Evolutionary conservation across 2,888 invertebrate species (phyloP).

Genomic region (Teinopalpus imperialis): DNA sequence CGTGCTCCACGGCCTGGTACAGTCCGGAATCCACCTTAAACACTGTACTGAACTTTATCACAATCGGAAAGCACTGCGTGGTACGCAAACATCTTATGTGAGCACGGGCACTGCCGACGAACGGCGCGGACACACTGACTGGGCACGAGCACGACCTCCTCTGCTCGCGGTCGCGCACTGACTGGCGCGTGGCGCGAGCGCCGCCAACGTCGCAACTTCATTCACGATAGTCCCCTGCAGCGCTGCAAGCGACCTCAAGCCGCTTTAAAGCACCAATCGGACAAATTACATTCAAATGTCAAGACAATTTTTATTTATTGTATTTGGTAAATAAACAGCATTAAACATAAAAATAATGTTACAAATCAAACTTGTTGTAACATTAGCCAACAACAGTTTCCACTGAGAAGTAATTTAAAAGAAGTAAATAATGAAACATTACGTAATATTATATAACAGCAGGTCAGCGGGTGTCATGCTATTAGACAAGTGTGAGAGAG

Average conservation of each 20-base stretch:
- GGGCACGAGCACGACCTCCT: constrained; percentile 50
- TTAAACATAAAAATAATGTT: no score
- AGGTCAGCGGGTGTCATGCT: no score
- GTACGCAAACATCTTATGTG: constrained; percentile 71
- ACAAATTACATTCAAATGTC: constrained; percentile 15
- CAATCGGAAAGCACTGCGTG: constrained; percentile 68
- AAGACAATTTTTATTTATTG: constrained; percentile 4
- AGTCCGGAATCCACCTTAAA: constrained; percentile 78
- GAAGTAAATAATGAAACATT: no score
- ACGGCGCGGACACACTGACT: constrained; percentile 49
- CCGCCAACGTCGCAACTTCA: constrained; percentile 33
- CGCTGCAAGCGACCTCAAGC: constrained; percentile 33
- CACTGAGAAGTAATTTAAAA: no score
- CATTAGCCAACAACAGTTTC: no score
- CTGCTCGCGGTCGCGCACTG: constrained; percentile 67
- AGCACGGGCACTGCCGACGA: constrained; percentile 56
- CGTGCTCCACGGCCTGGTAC: constrained; percentile 78
- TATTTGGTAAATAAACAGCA: no score
- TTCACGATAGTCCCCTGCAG: constrained; percentile 27
- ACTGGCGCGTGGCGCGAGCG: constrained; percentile 39
- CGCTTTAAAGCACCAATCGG: constrained; percentile 27
- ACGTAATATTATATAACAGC: no score
- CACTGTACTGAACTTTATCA: constrained; percentile 64
- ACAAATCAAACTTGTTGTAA: no score
- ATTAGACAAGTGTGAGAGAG: no score